Base-by-base conservation (phyloP, 2,113 vertebrate species). In the Penelope pileata region DNA sequence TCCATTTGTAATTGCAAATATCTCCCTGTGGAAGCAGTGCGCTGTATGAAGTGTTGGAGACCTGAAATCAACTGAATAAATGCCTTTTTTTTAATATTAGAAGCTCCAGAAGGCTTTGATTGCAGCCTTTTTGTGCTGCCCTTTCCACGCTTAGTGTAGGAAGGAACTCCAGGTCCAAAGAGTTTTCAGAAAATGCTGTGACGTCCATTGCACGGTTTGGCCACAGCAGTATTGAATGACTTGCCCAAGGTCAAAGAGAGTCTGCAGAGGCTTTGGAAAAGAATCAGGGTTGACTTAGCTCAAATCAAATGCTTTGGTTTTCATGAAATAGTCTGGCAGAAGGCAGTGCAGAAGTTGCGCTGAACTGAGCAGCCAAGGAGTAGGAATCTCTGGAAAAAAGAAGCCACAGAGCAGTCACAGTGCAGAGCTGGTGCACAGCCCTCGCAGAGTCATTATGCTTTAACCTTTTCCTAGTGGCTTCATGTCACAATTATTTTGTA, bases 1-100 rank as follows among this genome's bases (percentile, higher is more conserved):
- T 83, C 88, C 32, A 1, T 75, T 91, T 91, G 93, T 91, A 96
- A 93, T 93, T 83, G 56, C 93, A 86, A 95, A 38, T 72, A 74
- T 72, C 68, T 90, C 90, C 83, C 62, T 32, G n/a, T 81, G 90
- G 93, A 90, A 90, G 48, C 53, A 58, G 50, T 40, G 26, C 83
- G 29, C 78, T 17, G 2, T 42, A 8, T 22, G 34, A 80, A 83
- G 73, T 56, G 45, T 53, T 80, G 4, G 69, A 22, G 63, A 78
- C 75, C 60, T 90, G 60, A 86, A 88, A 90, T 84, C 0, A 0
- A 72, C 42, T 54, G 86, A 69, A 40, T 64, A 74, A 73, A 18
- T 48, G 23, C 17, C 5, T 29, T 59, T 42, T 47, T 74, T 70
- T 70, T 19, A 66, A 64, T 56, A 22, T 1, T 85, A 54, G 19